Evolutionary conservation across 2,797 vertebrate species (phyloP), one percentile per base, ranked within the genome.

Genomic region (Linurgus olivaceus): DNA sequence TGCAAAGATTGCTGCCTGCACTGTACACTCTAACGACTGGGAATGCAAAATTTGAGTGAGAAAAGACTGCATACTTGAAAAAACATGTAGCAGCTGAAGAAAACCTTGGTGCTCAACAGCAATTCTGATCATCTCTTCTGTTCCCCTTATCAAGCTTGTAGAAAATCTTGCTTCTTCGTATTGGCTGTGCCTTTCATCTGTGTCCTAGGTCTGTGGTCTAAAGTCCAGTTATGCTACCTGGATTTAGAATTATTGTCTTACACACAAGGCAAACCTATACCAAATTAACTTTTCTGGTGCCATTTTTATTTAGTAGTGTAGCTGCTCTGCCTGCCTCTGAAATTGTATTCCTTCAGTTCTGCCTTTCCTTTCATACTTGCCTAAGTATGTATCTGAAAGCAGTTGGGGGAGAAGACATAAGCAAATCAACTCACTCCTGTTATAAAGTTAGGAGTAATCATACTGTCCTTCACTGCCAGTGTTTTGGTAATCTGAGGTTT

Each of bases 331-430:
- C 26, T 71, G 51, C 9, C 66, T 68, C 28, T 70, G 20, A 40
- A 21, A 7, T 38, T 50, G 12, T 37, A 47, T 55, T 62, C 17
- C 21, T 65, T 75, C 8, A 11, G 5, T 33, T 12, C 38, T 55
- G 23, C 7, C 20, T 48, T 90, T 89, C 20, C 8, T 67, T 86
- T 82, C 26, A 42, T 40, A n/a, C 6, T 54, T 88, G 29, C 17
- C 10, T 37, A 24, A 29, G 3, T 35, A 14, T 73, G 3, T 44
- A 24, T 38, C 15, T 87, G 26, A 63, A 71, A 63, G 20, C 14
- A 40, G 15, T 1, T 28, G 15, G 1, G 1, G 2, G 21, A 11
- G 9, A 70, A 66, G 31, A 38, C 13, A 42, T 29, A 8, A 21
- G 20, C 9, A 21, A 76, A 33, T 14, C 70, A 67, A 5, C 19